These are phyloP conservation scores for Plemyria rubiginata DNA, from an alignment of 2,888 invertebrate genomes.

Conservation along the genomic window DNA sequence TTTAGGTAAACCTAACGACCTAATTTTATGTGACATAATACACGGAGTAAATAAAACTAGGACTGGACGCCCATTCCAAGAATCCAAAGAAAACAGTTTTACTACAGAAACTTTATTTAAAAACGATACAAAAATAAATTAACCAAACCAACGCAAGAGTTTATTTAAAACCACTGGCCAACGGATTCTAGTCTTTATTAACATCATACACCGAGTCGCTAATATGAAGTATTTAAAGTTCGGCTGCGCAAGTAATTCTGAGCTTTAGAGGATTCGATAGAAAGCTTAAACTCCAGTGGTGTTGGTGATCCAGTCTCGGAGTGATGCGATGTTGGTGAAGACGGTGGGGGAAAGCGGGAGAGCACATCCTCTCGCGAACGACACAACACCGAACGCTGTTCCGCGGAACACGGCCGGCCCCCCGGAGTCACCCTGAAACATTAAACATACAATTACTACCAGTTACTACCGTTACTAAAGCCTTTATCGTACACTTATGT, in stretches of 20 bases:
- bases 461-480: too few relatives aligned
- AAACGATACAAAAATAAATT: constrained; percentile 60
- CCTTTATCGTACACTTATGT: too few relatives aligned
- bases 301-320: constrained; percentile 73
- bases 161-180: constrained; percentile 12
- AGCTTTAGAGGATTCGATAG: constrained; percentile 8
- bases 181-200: constrained; percentile 11
- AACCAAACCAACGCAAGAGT: constrained; percentile 32
- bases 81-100: constrained; percentile 39
- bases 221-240: constrained; percentile 24
- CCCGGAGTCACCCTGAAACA: constrained; percentile 74
- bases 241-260: constrained; percentile 12
- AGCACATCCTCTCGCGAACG: constrained; percentile 79
- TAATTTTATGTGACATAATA: constrained; percentile 6
- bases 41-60: constrained; percentile 11
- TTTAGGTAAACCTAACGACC: too few relatives aligned
- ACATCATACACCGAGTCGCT: constrained; percentile 5
- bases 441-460: too few relatives aligned
- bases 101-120: constrained; percentile 51
- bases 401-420: constrained; percentile 80
- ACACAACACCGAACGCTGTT: constrained; percentile 76
- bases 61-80: constrained; percentile 17
- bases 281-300: constrained; percentile 69
- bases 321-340: constrained; percentile 74
- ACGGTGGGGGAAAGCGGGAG: constrained; percentile 79